Evolutionary conservation across 2,888 invertebrate species (phyloP), one percentile per base, ranked within the genome.

Genomic region (Capitulum mitella): DNA sequence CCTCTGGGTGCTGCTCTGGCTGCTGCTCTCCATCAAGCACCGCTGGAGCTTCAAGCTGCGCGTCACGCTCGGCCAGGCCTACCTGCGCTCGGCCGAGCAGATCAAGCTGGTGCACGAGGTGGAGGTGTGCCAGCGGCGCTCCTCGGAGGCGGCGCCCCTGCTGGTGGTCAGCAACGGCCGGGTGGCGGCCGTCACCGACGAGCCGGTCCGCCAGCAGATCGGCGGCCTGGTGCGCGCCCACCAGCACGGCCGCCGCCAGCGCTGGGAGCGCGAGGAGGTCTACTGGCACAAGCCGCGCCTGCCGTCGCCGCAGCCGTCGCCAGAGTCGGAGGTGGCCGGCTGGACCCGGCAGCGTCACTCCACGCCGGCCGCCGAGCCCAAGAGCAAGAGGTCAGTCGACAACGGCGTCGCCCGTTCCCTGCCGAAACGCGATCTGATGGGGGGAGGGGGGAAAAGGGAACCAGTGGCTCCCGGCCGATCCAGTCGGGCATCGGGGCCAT

Each of bases 1-100:
- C 82, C 87, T 92, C 14, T 95, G 95, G 95, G 90, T 95, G 81
- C 88, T 93, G 2, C 88, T 94, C 79, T 95, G 95, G 95, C 89
- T 95, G 77, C 89, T 91, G 80, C 87, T 95, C 29, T 40, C 70
- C 0, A 48, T 78, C 34, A 76, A 82, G 79, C 79, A 81, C 43
- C 78, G 79, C 26, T 82, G 82, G 82, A 79, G 78, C 29, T 82
- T 82, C 81, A 81, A 82, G 85, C 84, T 92, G 75, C 85, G 89
- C 78, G 89, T 89, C 61, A 89, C 89, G 48, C 88, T 90, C 77
- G 89, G 90, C 46, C 86, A 89, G 79, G 89, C 90, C 1, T 89
- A 90, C 14, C 89, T 91, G 0, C 86, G 89, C 46, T 89, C 89
- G 54, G 88, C 90, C 0, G 85, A 89, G 51, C 89, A 90, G 29